Percentiles rank a stretch among this genome's conserved stretches.
Conservation (phyloP, 2,113 vertebrate species). For the Campylomormyrus numenius region DNA sequence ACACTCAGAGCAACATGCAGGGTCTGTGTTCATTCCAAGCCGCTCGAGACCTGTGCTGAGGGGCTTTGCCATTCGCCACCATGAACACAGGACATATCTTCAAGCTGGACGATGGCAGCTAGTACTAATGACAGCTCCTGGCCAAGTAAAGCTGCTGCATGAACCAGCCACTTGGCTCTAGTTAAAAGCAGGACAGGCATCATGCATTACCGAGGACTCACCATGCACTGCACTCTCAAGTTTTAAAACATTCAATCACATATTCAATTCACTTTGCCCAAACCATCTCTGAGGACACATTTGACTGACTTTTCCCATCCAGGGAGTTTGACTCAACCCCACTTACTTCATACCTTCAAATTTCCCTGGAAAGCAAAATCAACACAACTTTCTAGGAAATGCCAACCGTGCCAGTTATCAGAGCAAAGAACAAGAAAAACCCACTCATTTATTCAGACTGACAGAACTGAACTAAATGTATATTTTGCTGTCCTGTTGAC, state of each 20-base stretch:
- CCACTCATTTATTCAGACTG: not conserved
- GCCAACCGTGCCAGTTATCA: not conserved
- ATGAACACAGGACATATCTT: not conserved
- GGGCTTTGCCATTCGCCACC: not conserved
- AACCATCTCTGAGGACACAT: not conserved
- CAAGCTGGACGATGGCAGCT: not conserved
- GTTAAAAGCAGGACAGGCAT: not conserved
- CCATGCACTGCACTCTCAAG: not conserved
- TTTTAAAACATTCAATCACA: not conserved
- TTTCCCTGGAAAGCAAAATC: conserved; percentile 51
- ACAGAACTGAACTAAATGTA: not conserved
- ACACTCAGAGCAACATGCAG: conserved; percentile 1
- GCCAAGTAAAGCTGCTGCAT: not conserved
- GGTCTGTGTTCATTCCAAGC: not conserved
- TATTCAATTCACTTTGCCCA: not conserved
- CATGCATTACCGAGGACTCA: not conserved
- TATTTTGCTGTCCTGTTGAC: not conserved
- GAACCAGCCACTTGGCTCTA: not conserved
- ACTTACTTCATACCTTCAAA: conserved; percentile 56
- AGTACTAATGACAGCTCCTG: not conserved
- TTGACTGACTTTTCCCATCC: conserved; percentile 17
- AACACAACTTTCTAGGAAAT: conserved; percentile 14
- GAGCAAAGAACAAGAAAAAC: not conserved
- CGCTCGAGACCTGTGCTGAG: not conserved
- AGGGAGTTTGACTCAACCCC: conserved; percentile 21